Evolutionary conservation across 2,797 vertebrate genomes (phyloP).

Genomic region (Odontamblyopus lacepedii): DNA sequence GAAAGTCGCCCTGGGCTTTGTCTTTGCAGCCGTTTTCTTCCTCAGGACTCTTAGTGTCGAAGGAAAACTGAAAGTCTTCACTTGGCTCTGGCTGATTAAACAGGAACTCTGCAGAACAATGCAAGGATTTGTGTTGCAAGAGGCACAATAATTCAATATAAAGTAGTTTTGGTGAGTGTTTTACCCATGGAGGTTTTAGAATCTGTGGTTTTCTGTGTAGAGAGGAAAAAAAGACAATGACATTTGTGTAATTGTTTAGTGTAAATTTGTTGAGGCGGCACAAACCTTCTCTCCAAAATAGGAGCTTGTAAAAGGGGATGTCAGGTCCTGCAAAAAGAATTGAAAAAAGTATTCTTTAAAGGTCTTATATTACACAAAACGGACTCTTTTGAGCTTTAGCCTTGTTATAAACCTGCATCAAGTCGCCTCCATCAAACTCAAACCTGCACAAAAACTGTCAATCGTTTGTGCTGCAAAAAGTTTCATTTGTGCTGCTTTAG

Average conservation of each 20-base stretch:
- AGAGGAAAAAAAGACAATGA: conserved; percentile 3
- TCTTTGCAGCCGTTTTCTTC: conserved; percentile 30
- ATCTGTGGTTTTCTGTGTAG: conserved; percentile 67
- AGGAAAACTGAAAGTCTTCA: conserved; percentile 76
- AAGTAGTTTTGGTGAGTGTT: conserved; percentile 12
- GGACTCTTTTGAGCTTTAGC: too few species aligned
- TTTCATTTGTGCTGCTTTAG: too few species aligned
- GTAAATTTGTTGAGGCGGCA: neutral
- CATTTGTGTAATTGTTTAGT: neutral
- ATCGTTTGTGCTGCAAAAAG: too few species aligned
- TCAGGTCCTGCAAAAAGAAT: conserved; percentile 63
- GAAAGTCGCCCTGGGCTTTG: conserved; percentile 54
- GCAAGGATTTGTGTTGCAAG: conserved; percentile 16
- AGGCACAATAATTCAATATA: neutral
- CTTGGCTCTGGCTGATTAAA: conserved; percentile 68
- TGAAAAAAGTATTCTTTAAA: conserved; percentile 41
- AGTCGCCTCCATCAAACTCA: too few species aligned
- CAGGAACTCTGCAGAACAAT: conserved; percentile 66
- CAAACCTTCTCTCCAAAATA: conserved; percentile 76
- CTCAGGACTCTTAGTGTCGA: conserved; percentile 57
- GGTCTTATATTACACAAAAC: too few species aligned
- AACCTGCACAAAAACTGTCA: too few species aligned
- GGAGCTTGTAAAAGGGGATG: conserved; percentile 70
- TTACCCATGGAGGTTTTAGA: conserved; percentile 66
- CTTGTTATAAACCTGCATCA: too few species aligned